phyloP scores from a whole-genome alignment of 2,113 vertebrate species.

The Marmota monax region DNA sequence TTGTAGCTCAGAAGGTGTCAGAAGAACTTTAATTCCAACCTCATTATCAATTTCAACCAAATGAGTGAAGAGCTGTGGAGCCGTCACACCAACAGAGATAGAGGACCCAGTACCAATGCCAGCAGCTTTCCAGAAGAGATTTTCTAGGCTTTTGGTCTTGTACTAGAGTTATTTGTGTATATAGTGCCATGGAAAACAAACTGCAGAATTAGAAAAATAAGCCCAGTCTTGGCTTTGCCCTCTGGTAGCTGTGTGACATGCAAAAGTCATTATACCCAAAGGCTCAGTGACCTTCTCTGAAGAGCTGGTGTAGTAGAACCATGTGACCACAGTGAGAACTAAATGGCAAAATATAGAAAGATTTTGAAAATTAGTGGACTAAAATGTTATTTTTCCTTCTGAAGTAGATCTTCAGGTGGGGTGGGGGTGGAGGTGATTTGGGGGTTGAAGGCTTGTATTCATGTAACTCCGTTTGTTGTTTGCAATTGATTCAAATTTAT shows the following conservation, averaged over 20 bases:
- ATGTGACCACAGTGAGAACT: not conserved
- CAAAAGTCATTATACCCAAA: not conserved
- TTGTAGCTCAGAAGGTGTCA: not conserved
- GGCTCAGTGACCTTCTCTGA: not conserved
- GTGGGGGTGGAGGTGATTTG: fast-evolving
- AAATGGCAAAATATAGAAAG: not conserved
- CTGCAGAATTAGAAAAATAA: not conserved
- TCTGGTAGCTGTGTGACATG: not conserved
- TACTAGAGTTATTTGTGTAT: not conserved
- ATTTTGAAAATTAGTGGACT: not conserved
- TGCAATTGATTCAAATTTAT: not conserved
- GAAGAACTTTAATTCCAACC: not conserved
- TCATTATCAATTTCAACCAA: not conserved
- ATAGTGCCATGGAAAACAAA: not conserved
- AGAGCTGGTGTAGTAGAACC: not conserved
- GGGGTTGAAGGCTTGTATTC: not conserved
- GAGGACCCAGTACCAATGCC: fast-evolving
- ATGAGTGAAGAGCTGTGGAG: fast-evolving
- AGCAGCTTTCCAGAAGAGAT: not conserved
- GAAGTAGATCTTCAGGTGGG: not conserved
- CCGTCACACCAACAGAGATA: not conserved
- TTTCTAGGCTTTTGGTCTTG: not conserved
- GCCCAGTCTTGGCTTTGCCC: not conserved
- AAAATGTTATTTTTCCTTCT: not conserved
- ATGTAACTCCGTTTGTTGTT: not conserved